These are phyloP conservation scores for Spisula solida DNA, from an alignment of 2,888 invertebrate species.

Conservation along the genomic window DNA sequence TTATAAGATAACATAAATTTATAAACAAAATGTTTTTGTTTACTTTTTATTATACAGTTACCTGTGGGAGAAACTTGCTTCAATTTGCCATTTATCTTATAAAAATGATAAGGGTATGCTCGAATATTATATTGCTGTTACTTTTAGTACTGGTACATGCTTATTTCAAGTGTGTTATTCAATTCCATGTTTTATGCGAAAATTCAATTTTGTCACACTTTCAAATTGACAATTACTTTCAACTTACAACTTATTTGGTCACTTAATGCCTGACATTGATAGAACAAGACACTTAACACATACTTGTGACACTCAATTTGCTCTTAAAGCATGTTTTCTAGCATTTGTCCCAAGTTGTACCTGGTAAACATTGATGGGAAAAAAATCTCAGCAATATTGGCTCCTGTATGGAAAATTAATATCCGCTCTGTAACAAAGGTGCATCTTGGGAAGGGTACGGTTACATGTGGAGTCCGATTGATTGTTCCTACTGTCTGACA, in stretches of 20 bases:
- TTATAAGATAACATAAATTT: too few relatives aligned
- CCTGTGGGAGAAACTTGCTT: too few relatives aligned
- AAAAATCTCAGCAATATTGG: not conserved
- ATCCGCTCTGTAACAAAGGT: not conserved
- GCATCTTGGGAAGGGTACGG: not conserved
- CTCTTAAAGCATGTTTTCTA: not conserved
- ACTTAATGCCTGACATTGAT: not conserved
- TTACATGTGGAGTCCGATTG: not conserved
- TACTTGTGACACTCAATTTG: constrained; percentile 13
- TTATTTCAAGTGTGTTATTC: not conserved
- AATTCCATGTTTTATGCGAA: not conserved
- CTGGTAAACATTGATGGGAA: not conserved
- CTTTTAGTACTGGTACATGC: not conserved
- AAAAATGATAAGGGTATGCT: too few relatives aligned
- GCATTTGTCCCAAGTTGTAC: not conserved
- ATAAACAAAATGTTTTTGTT: too few relatives aligned
- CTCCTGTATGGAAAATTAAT: not conserved
- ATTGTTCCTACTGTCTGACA: constrained; percentile 7
- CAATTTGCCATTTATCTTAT: too few relatives aligned
- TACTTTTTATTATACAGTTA: too few relatives aligned
- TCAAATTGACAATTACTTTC: not conserved
- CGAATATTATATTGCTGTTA: too few relatives aligned
- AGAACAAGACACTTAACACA: constrained; percentile 2
- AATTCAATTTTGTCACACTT: not conserved
- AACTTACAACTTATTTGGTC: not conserved